A percentile compares a stretch with the other conserved stretches of the same genome.
Conservation (phyloP, 2,888 invertebrate species). For the Trichogramma evanescens region DNA sequence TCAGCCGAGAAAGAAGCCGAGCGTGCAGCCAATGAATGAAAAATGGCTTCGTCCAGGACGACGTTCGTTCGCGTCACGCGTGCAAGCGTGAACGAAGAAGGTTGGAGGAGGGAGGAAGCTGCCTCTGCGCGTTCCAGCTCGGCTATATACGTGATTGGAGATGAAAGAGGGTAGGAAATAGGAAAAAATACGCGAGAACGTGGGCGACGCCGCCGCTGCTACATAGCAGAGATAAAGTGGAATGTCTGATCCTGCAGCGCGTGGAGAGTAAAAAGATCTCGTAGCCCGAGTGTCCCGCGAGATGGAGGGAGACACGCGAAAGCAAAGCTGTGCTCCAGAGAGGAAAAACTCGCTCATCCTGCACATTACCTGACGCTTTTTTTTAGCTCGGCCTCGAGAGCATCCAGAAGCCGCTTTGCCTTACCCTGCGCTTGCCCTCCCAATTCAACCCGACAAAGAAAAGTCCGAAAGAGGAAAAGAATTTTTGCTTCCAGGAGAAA, state of each 20-base stretch:
- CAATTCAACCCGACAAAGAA: conserved; percentile 2
- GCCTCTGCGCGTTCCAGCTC: background rate
- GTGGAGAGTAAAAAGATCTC: conserved; percentile 46
- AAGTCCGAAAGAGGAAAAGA: conserved; percentile 41
- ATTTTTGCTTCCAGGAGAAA: conserved; percentile 26
- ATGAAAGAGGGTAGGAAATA: conserved; percentile 11
- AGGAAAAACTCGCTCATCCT: conserved; percentile 31
- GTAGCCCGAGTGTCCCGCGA: conserved; percentile 37
- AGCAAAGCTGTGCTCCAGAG: conserved; percentile 19
- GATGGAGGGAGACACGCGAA: conserved; percentile 40
- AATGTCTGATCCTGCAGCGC: conserved; percentile 47
- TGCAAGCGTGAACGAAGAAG: conserved; percentile 40
- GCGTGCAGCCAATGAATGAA: conserved; percentile 34
- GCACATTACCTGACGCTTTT: background rate
- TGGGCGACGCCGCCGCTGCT: conserved; percentile 33
- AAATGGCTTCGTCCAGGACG: conserved; percentile 49
- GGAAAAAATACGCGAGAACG: conserved; percentile 16
- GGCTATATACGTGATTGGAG: conserved; percentile 9
- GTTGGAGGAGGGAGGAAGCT: conserved; percentile 8
- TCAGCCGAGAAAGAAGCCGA: conserved; percentile 26
- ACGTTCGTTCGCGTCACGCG: conserved; percentile 44
- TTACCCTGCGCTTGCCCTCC: background rate
- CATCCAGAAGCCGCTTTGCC: conserved; percentile 40
- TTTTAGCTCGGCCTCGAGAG: conserved; percentile 5
- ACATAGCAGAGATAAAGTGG: conserved; percentile 51